These are phyloP conservation scores for Siphamia tubifer DNA, from an alignment of 2,113 vertebrate genomes.

Conservation along the genomic window DNA sequence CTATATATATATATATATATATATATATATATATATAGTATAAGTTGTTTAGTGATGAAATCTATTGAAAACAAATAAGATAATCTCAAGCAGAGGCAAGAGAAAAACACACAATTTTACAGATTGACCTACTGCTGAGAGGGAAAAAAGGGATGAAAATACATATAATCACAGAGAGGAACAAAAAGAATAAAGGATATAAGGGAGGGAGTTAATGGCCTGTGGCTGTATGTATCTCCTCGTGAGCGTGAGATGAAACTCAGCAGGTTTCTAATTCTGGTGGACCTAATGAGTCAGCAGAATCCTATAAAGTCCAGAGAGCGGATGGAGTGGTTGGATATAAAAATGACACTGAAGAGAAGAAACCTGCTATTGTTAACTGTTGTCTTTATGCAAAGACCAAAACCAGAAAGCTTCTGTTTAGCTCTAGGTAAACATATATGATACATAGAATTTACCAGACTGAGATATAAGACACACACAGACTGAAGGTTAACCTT, in stretches of 20 bases:
- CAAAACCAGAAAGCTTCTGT: conserved; percentile 10
- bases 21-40: too few relatives aligned
- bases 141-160: background rate
- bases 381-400: background rate
- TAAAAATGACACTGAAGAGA: conserved; percentile 11
- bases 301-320: conserved; percentile 12
- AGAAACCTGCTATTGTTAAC: too few relatives aligned
- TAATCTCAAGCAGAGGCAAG: background rate
- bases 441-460: background rate
- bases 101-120: background rate
- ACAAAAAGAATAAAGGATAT: background rate
- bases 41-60: background rate
- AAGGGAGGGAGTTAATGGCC: conserved; percentile 8
- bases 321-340: background rate
- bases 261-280: conserved; percentile 33
- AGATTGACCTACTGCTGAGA: background rate
- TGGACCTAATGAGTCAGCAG: conserved; percentile 30
- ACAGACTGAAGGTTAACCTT: background rate
- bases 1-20: too few relatives aligned
- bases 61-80: background rate
- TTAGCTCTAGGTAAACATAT: too few relatives aligned
- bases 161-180: background rate
- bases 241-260: conserved; percentile 19
- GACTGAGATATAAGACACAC: background rate
- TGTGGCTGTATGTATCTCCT: conserved; percentile 15